Conservation (phyloP, 2,888 invertebrate species). For the Erebia aethiops region DNA sequence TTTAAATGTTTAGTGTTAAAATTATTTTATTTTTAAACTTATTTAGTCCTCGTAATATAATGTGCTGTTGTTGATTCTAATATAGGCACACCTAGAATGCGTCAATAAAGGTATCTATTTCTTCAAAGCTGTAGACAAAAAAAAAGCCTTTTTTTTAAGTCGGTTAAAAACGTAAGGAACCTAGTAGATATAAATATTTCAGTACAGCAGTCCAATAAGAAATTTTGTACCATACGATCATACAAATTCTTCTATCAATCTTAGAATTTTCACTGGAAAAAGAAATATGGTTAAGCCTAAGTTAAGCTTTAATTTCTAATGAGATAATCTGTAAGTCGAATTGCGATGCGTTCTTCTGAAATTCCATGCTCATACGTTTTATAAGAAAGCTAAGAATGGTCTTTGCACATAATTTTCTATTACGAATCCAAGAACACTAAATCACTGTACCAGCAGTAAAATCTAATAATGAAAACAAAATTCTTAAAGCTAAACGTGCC, state of each 20-base stretch:
- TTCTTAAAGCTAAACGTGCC: slow-evolving; percentile 15
- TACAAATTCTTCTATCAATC: background rate
- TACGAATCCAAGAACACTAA: background rate
- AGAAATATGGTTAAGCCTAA: background rate
- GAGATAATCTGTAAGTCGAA: background rate
- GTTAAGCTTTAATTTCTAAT: background rate
- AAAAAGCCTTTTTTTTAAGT: no score
- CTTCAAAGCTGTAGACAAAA: no score
- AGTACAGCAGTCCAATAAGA: background rate
- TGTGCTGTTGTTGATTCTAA: background rate
- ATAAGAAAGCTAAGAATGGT: background rate
- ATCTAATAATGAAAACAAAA: background rate
- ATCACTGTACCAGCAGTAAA: background rate
- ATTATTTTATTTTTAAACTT: background rate
- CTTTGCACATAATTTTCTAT: background rate
- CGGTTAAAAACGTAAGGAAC: background rate
- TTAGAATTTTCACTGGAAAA: background rate
- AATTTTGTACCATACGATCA: background rate
- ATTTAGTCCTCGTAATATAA: background rate
- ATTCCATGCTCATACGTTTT: no score
- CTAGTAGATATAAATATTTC: background rate
- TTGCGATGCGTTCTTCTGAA: background rate
- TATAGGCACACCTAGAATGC: background rate
- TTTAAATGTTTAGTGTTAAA: background rate
- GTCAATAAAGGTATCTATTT: background rate